Evolutionary conservation across 2,113 vertebrate genomes (phyloP).

Genomic region (Odocoileus virginianus): DNA sequence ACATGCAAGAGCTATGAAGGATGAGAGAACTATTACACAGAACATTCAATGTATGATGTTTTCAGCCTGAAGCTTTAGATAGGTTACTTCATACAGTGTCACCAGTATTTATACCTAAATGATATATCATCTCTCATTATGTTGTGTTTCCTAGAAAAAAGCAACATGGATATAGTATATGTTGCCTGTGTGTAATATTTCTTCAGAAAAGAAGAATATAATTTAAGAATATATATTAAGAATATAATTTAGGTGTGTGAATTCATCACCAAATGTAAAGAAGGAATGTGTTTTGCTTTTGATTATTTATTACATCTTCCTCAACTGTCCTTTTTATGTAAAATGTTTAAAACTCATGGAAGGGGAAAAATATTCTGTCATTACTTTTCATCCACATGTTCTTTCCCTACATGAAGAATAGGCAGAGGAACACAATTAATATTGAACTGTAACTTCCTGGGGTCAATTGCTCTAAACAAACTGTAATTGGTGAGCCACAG

Average conservation of each 20-base stretch:
- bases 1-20: neutral
- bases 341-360: neutral
- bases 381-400: neutral
- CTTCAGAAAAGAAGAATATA: neutral
- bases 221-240: neutral
- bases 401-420: neutral
- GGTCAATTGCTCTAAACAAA: neutral
- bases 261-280: neutral
- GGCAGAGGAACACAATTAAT: neutral
- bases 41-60: neutral
- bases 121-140: neutral
- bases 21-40: neutral
- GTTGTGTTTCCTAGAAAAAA: neutral
- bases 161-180: neutral
- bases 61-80: neutral
- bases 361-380: neutral
- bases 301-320: neutral
- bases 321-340: neutral
- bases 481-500: neutral
- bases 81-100: neutral
- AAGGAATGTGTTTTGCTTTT: neutral
- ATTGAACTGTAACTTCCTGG: neutral
- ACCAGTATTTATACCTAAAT: neutral
- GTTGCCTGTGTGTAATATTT: neutral
- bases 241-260: neutral